A percentile compares a stretch with the other conserved stretches of the same genome.
Conservation (phyloP, 2,888 invertebrate species). For the Chalcosyrphus nemorum region DNA sequence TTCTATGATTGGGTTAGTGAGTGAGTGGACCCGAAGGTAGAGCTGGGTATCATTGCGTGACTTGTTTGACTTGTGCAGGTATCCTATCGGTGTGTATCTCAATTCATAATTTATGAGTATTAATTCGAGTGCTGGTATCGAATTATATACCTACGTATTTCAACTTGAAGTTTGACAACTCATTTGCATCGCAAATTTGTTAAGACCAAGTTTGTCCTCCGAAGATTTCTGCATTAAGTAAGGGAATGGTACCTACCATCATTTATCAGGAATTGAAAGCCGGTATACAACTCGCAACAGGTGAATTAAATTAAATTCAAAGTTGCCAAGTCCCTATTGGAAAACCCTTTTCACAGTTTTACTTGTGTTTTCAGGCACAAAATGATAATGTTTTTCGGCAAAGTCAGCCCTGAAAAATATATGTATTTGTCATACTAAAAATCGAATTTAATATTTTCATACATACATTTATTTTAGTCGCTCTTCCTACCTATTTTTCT, state of each 20-base stretch:
- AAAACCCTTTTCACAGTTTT: too few relatives aligned
- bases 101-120: constrained; percentile 66
- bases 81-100: constrained; percentile 45
- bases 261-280: constrained; percentile 28
- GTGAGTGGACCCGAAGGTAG: constrained; percentile 27
- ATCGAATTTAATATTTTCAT: too few relatives aligned
- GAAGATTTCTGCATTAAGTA: background rate
- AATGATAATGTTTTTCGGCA: too few relatives aligned
- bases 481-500: too few relatives aligned
- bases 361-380: too few relatives aligned
- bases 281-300: too few relatives aligned
- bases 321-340: too few relatives aligned
- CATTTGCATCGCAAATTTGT: constrained; percentile 58
- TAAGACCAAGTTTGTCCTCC: background rate
- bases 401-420: too few relatives aligned
- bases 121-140: constrained; percentile 49
- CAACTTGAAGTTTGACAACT: constrained; percentile 70
- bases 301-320: too few relatives aligned
- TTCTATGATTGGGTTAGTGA: constrained; percentile 34
- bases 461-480: too few relatives aligned
- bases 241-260: constrained; percentile 63
- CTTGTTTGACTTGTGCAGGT: constrained; percentile 55
- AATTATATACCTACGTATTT: constrained; percentile 35
- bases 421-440: too few relatives aligned
- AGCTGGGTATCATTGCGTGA: constrained; percentile 45